Percentiles rank a stretch among this genome's conserved stretches.
phyloP scores from a whole-genome alignment of 2,797 vertebrate genomes.

The Poecilia wingei region DNA sequence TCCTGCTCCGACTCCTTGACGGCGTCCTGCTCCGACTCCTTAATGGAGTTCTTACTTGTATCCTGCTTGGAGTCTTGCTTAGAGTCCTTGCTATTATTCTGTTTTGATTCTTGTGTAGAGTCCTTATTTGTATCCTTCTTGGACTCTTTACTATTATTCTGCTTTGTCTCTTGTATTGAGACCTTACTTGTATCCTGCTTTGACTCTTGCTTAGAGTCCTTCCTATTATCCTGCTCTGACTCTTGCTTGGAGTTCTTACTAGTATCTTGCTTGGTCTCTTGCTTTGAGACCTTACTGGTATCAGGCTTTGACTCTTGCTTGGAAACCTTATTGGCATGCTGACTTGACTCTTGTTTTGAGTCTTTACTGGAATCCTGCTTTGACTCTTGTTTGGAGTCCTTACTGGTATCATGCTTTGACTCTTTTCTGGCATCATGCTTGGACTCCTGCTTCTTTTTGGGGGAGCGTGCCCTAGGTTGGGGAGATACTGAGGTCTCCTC shows the following conservation, averaged over 20 bases:
- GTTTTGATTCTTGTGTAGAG: constrained; percentile 30
- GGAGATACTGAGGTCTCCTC: constrained; percentile 90
- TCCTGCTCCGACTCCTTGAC: constrained; percentile 52
- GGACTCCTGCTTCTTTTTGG: constrained; percentile 90
- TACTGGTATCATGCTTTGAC: constrained; percentile 23
- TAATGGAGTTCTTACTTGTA: constrained; percentile 20
- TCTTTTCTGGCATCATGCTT: constrained; percentile 39
- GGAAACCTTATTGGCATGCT: constrained; percentile 8
- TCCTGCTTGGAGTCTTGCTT: constrained; percentile 43
- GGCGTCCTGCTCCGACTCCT: constrained; percentile 28
- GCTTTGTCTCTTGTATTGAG: constrained; percentile 12
- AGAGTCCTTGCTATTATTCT: constrained; percentile 25
- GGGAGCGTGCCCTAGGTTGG: constrained; percentile 91
- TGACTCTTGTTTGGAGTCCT: constrained; percentile 25
- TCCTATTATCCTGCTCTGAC: constrained; percentile 12
- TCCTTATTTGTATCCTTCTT: not conserved
- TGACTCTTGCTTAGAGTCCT: constrained; percentile 17
- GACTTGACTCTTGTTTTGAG: constrained; percentile 19
- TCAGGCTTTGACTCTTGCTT: constrained; percentile 36
- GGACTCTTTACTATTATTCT: not conserved
- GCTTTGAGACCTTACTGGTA: constrained; percentile 15
- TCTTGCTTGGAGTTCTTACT: constrained; percentile 19
- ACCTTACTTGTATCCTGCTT: constrained; percentile 17
- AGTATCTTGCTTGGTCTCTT: constrained; percentile 14
- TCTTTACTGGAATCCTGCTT: not conserved